A percentile compares a stretch with the other conserved stretches of the same genome.
phyloP scores from a whole-genome alignment of 2,888 invertebrate genomes.

The Netelia inedita region DNA sequence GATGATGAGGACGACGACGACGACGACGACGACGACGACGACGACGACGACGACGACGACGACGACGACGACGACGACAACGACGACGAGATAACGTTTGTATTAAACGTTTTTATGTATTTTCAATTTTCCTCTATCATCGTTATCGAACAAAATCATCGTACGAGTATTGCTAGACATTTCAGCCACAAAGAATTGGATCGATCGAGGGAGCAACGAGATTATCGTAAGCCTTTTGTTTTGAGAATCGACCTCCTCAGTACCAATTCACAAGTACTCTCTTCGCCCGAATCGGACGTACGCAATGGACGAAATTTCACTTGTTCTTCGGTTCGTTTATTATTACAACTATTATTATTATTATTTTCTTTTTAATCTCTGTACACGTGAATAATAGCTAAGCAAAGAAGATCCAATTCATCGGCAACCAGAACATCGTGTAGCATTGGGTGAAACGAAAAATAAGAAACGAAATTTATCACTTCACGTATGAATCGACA shows the following conservation, averaged over 20 bases:
- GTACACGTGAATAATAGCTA: conserved; percentile 56
- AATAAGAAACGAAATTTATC: conserved; percentile 58
- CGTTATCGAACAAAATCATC: conserved; percentile 54
- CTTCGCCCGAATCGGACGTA: conserved; percentile 40
- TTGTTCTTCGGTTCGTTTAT: conserved; percentile 26
- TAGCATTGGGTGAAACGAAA: conserved; percentile 2
- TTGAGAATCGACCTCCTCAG: neutral
- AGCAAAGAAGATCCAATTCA: conserved; percentile 49
- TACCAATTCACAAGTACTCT: neutral
- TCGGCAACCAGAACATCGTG: conserved; percentile 30
- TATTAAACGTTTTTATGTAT: conserved; percentile 26
- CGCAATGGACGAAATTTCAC: conserved; percentile 63
- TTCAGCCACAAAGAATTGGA: conserved; percentile 19
- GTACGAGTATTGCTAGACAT: conserved; percentile 72
- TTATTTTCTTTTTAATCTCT: conserved; percentile 6
- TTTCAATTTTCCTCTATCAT: conserved; percentile 45
- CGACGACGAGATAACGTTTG: conserved; percentile 47
- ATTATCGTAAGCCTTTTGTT: conserved; percentile 19
- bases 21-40: too few species aligned
- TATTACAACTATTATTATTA: neutral
- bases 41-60: neutral
- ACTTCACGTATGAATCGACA: conserved; percentile 52
- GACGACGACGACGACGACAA: conserved; percentile 27
- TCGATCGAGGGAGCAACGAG: conserved; percentile 31
- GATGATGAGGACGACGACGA: too few species aligned